phyloP scores from a whole-genome alignment of 1,140 invertebrate species.

The Ceratoteleas bidentatus region DNA sequence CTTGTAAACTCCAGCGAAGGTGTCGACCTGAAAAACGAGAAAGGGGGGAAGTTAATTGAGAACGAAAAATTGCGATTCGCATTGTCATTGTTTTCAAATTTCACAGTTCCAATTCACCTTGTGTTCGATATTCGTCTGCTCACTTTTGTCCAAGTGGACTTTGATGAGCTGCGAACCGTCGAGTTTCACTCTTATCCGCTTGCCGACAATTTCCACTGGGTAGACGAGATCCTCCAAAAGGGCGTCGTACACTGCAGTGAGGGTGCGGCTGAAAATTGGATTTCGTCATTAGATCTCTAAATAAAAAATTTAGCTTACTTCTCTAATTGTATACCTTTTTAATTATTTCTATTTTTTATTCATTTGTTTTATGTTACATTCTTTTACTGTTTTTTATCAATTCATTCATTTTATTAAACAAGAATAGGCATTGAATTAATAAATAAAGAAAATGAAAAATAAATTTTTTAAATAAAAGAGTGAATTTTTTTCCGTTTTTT shows the following conservation, averaged over 20 bases:
- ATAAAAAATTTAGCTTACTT: no score
- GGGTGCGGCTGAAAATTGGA: slow-evolving; percentile 94
- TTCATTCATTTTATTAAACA: no score
- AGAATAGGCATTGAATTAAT: no score
- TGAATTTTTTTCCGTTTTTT: no score
- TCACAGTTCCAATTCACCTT: slow-evolving; percentile 86
- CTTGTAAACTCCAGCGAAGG: slow-evolving; percentile 99
- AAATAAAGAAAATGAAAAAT: no score
- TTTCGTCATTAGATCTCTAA: no score
- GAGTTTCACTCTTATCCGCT: slow-evolving; percentile 96
- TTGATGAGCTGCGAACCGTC: slow-evolving; percentile 98
- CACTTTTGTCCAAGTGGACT: slow-evolving; percentile 99
- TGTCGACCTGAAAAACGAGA: slow-evolving; percentile 91
- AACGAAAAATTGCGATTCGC: background rate
- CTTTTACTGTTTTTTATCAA: no score
- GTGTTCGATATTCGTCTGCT: slow-evolving; percentile 99
- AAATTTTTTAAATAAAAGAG: no score
- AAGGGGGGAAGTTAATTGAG: background rate
- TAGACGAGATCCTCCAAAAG: slow-evolving; percentile 98
- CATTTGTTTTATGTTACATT: no score
- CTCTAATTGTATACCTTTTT: background rate
- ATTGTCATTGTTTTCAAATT: background rate
- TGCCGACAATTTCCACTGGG: slow-evolving; percentile 99
- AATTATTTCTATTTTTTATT: no score
- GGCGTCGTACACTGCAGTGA: slow-evolving; percentile 98